These are phyloP conservation scores for Puma concolor DNA, from an alignment of 2,113 vertebrate species.

Conservation along the genomic window DNA sequence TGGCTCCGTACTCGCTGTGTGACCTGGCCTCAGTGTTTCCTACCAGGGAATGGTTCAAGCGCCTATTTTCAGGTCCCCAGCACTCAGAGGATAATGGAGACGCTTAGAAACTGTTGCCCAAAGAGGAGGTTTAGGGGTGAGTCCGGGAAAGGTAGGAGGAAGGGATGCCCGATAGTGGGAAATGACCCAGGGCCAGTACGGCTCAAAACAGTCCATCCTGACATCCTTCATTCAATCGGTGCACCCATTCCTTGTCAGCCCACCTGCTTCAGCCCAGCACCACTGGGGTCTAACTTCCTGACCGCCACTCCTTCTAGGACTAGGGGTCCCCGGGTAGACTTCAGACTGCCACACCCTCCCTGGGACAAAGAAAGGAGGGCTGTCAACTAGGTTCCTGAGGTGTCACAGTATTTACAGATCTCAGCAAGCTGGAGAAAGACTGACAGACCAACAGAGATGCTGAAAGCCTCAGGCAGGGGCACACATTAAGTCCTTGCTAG, in stretches of 20 bases:
- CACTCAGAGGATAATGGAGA: background rate
- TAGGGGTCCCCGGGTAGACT: background rate
- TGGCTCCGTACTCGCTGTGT: background rate
- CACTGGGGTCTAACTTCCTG: background rate
- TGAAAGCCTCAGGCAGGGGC: background rate
- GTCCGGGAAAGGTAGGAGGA: constrained; percentile 16
- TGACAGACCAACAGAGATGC: background rate
- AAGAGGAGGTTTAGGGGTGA: constrained; percentile 39
- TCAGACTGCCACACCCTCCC: background rate
- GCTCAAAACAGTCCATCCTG: background rate
- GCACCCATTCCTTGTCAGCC: background rate
- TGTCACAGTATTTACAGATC: background rate
- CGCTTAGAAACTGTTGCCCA: background rate
- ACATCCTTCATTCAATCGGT: background rate
- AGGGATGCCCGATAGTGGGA: background rate
- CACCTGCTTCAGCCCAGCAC: background rate
- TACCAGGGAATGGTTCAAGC: background rate
- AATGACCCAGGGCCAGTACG: background rate
- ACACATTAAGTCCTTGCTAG: background rate
- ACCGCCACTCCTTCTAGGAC: background rate
- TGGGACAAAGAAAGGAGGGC: background rate
- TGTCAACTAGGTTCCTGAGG: background rate
- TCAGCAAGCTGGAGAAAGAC: background rate
- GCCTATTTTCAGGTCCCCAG: background rate
- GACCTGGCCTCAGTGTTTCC: constrained; percentile 7